These are phyloP conservation scores for Pseudopleuronectes americanus DNA, from an alignment of 2,797 vertebrate species.

Conservation along the genomic window DNA sequence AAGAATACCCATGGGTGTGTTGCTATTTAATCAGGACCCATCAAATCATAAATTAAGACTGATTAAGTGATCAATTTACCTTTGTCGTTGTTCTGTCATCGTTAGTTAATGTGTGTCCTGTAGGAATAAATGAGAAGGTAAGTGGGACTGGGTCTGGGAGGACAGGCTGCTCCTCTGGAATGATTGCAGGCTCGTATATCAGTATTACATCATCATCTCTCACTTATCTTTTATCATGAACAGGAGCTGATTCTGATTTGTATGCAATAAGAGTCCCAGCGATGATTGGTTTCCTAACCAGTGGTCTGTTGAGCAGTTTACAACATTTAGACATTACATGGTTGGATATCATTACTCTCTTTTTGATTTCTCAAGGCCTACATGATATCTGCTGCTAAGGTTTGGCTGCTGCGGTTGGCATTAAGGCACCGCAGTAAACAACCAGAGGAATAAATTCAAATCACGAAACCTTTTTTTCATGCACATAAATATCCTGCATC, in stretches of 20 bases:
- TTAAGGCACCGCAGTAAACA: conserved; percentile 12
- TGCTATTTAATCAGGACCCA: conserved; percentile 58
- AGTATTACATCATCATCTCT: conserved; percentile 14
- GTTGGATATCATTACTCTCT: conserved; percentile 30
- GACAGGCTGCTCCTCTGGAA: conserved; percentile 24
- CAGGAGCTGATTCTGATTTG: conserved; percentile 14
- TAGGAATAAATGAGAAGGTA: conserved; percentile 48
- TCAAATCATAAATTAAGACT: conserved; percentile 60
- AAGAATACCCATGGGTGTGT: conserved; percentile 38
- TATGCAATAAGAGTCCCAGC: conserved; percentile 1
- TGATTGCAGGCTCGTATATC: conserved; percentile 10
- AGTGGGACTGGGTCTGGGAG: conserved; percentile 30
- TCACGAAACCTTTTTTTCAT: neutral
- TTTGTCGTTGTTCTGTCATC: conserved; percentile 55
- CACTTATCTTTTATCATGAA: conserved; percentile 17
- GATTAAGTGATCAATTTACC: conserved; percentile 67
- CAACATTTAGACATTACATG: conserved; percentile 16
- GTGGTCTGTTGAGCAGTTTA: conserved; percentile 2
- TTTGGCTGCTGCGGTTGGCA: neutral
- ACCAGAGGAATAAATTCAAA: conserved; percentile 5
- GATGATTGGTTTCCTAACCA: conserved; percentile 30
- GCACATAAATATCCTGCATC: neutral
- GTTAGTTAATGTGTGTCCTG: conserved; percentile 33
- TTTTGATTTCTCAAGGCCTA: conserved; percentile 42
- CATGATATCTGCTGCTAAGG: conserved; percentile 14